Percentiles rank a stretch among this genome's conserved stretches.
phyloP scores from a whole-genome alignment of 2,113 vertebrate species.

The Otis tarda region DNA sequence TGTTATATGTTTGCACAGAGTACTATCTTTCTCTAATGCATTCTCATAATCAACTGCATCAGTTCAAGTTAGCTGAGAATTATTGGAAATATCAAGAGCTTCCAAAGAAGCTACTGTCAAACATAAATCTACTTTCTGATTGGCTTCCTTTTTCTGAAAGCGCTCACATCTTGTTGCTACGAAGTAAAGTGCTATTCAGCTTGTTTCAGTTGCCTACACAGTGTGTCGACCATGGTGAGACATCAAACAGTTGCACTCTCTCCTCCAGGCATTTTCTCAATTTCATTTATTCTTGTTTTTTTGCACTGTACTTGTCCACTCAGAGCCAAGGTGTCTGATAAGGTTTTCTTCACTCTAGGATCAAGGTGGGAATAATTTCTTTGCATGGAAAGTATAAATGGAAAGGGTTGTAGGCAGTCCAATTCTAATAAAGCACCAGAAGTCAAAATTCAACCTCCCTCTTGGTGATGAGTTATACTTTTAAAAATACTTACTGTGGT shows the following conservation, averaged over 20 bases:
- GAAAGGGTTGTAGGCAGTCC: neutral
- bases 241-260: neutral
- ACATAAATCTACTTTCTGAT: neutral
- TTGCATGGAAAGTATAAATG: neutral
- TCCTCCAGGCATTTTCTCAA: neutral
- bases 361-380: neutral
- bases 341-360: neutral
- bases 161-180: neutral
- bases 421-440: neutral
- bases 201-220: neutral
- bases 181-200: neutral
- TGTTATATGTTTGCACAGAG: neutral
- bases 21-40: neutral
- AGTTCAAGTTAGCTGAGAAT: neutral
- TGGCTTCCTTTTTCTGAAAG: neutral
- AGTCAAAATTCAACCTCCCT: neutral
- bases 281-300: neutral
- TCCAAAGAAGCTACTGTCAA: neutral
- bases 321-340: neutral
- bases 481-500: slow-evolving; percentile 86
- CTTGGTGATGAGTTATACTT: neutral
- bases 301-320: neutral
- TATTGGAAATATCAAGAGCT: neutral
- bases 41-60: neutral
- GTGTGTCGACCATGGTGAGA: neutral